Evolutionary conservation across 1,140 invertebrate species (phyloP).

Genomic region (Theocolax elegans): DNA sequence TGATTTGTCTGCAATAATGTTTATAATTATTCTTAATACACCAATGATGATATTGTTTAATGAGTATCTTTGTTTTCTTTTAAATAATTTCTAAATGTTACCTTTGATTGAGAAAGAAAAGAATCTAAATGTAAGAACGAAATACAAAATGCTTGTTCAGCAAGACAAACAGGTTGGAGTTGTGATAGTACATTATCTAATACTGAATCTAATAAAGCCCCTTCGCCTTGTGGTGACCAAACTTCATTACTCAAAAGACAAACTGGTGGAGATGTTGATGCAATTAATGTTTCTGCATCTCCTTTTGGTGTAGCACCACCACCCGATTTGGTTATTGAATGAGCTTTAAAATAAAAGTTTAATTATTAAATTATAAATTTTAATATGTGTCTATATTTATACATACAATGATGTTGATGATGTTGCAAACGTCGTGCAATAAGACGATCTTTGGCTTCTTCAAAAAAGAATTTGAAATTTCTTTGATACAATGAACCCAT

Average conservation of each 20-base stretch:
- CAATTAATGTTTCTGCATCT: slow-evolving; percentile 29
- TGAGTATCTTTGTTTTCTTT: neutral
- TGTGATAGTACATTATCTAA: slow-evolving; percentile 87
- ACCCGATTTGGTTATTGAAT: slow-evolving; percentile 27
- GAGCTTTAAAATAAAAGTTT: slow-evolving; percentile 27
- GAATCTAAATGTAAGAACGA: slow-evolving; percentile 90
- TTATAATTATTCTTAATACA: too few relatives aligned
- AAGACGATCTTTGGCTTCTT: slow-evolving; percentile 75
- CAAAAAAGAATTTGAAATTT: slow-evolving; percentile 84
- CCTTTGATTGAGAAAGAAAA: slow-evolving; percentile 65
- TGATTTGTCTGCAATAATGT: slow-evolving; percentile 17
- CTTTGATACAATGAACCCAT: slow-evolving; percentile 87
- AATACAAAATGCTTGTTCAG: slow-evolving; percentile 96
- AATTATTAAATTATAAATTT: slow-evolving; percentile 12
- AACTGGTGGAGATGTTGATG: slow-evolving; percentile 48
- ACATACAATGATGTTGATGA: slow-evolving; percentile 43
- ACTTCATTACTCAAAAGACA: slow-evolving; percentile 60
- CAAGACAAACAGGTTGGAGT: slow-evolving; percentile 90
- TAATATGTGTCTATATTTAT: neutral
- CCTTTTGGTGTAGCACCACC: slow-evolving; percentile 12
- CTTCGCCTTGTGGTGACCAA: slow-evolving; percentile 62
- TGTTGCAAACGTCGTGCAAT: slow-evolving; percentile 57
- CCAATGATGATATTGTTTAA: neutral
- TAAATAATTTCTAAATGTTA: slow-evolving; percentile 42
- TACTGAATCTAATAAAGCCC: slow-evolving; percentile 72